A percentile compares a stretch with the other conserved stretches of the same genome.
Evolutionary conservation across 2,888 invertebrate genomes (phyloP).

Genomic region (Drosophila bunnanda): DNA sequence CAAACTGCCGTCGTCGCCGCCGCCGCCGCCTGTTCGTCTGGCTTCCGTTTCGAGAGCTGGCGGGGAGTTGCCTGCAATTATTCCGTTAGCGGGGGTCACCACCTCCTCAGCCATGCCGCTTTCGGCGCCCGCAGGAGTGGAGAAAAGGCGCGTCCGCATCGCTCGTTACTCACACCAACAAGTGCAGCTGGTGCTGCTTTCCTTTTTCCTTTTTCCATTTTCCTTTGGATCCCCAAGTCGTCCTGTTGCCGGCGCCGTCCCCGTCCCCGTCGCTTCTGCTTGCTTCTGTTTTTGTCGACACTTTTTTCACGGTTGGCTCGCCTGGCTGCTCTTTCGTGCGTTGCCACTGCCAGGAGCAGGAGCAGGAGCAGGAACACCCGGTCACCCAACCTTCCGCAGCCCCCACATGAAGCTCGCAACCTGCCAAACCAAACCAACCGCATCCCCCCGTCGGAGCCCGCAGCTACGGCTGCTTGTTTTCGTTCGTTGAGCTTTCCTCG

Average conservation of each 20-base stretch:
- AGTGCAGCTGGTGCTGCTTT: constrained; percentile 71
- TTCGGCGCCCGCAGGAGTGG: constrained; percentile 19
- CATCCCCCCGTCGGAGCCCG: constrained; percentile 18
- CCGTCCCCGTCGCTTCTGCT: constrained; percentile 41
- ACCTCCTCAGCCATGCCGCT: background rate
- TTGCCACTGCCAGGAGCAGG: constrained; percentile 59
- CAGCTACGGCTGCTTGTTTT: constrained; percentile 53
- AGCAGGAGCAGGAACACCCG: constrained; percentile 35
- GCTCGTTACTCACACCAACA: constrained; percentile 77
- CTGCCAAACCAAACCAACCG: constrained; percentile 38
- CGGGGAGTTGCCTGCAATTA: constrained; percentile 77
- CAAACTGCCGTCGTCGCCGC: constrained; percentile 16
- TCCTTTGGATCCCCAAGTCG: constrained; percentile 38
- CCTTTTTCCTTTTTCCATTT: constrained; percentile 46
- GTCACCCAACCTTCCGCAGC: constrained; percentile 2
- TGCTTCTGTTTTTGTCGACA: constrained; percentile 73
- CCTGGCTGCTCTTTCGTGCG: constrained; percentile 77
- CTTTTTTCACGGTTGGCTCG: constrained; percentile 80
- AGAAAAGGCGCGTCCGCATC: constrained; percentile 75
- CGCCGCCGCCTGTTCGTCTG: constrained; percentile 71
- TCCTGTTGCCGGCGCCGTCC: constrained; percentile 55
- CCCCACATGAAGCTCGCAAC: constrained; percentile 13
- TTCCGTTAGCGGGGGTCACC: constrained; percentile 76
- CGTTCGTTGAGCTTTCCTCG: constrained; percentile 68
- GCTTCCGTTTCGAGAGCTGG: constrained; percentile 61